Evolutionary conservation across 1,140 invertebrate genomes (phyloP).

Genomic region (Cepaea nemoralis): DNA sequence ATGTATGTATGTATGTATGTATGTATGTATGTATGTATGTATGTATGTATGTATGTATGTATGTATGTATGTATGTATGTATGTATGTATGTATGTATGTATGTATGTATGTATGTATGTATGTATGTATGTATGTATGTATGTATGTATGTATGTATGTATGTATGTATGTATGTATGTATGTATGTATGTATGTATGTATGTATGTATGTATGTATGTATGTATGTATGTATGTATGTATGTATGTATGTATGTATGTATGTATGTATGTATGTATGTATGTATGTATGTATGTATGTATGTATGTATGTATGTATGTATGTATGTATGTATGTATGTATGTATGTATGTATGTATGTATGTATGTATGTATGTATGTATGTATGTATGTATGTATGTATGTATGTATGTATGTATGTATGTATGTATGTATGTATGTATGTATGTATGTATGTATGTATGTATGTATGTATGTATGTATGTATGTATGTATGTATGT

Average conservation of each 20-base stretch:
- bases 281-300: constrained; percentile 27
- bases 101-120: constrained; percentile 19
- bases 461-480: constrained; percentile 30
- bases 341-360: constrained; percentile 28
- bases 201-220: constrained; percentile 21
- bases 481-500: constrained; percentile 25
- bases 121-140: constrained; percentile 23
- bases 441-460: constrained; percentile 30
- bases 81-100: constrained; percentile 30
- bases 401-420: constrained; percentile 30
- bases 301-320: constrained; percentile 18
- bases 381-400: constrained; percentile 30
- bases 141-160: constrained; percentile 30
- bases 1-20: constrained; percentile 23
- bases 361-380: constrained; percentile 26
- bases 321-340: constrained; percentile 16
- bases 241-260: constrained; percentile 28
- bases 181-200: constrained; percentile 6
- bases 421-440: constrained; percentile 30
- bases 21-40: constrained; percentile 28
- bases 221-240: constrained; percentile 30
- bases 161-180: constrained; percentile 25
- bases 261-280: constrained; percentile 30
- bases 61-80: constrained; percentile 30
- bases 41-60: constrained; percentile 30